A percentile compares a stretch with the other conserved stretches of the same genome.
Conservation (phyloP, 2,113 vertebrate genomes). For the Anolis sagrei region DNA sequence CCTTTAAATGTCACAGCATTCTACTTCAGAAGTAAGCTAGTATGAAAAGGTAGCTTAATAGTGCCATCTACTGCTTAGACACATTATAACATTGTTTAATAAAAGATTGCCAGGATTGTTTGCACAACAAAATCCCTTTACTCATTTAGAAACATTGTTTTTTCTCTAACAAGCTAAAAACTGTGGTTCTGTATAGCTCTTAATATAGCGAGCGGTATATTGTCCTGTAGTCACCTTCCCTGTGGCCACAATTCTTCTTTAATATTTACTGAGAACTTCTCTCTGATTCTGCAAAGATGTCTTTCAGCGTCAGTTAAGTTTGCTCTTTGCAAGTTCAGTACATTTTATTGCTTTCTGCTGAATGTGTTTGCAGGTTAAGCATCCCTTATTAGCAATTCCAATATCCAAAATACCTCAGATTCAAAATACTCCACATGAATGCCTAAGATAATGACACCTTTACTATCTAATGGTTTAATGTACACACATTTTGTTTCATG, state of each 20-base stretch:
- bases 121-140: neutral
- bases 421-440: too few relatives aligned
- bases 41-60: conserved; percentile 44
- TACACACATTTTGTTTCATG: too few relatives aligned
- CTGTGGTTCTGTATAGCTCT: neutral
- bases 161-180: neutral
- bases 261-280: neutral
- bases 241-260: neutral
- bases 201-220: neutral
- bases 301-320: neutral
- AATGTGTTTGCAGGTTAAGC: neutral
- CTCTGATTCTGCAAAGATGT: neutral
- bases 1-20: conserved; percentile 23
- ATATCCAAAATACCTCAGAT: too few relatives aligned
- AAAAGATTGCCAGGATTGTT: neutral
- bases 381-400: too few relatives aligned
- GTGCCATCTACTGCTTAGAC: conserved; percentile 53
- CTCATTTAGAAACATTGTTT: neutral
- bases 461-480: too few relatives aligned
- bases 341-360: neutral
- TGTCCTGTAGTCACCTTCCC: neutral
- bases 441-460: too few relatives aligned
- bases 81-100: neutral
- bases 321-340: neutral
- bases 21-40: neutral